Evolutionary conservation across 2,888 invertebrate genomes (phyloP), one percentile per base, ranked within the genome.

Genomic region (Carpatolechia fugitivella): DNA sequence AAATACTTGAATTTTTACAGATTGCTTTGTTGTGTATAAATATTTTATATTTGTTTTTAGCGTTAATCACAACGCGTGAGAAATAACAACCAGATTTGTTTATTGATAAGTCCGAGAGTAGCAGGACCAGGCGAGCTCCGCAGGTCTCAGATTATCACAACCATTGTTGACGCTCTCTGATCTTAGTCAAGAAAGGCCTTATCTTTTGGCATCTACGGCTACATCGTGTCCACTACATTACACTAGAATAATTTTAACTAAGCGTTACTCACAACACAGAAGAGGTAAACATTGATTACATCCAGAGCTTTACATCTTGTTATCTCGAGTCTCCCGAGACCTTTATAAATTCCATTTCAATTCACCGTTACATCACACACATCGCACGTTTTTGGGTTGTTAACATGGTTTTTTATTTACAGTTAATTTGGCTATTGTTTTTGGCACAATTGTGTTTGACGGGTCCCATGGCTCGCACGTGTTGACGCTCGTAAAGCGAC

Each of bases 201-300:
- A 57, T 59, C 63, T 63, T 55, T 60, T 58, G 57, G 61, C 67
- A 78, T 82, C 80, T 80, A 82, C 82, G 62, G 70, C 74, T 73
- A 60, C 69, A 57, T 63, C 57, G 62, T 63, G 65, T 63, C 58
- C 56, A 59, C 58, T 48, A 54, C 68, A 64, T 60, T 54, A 56
- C 65, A 65, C 65, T 65, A 65, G 65, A 74, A 74, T 78, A 76
- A 74, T 70, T 75, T 63, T 66, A 74, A 73, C 73, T 82, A 80
- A 73, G 57, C 60, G 70, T 75, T 79, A 83, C 82, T 89, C 89
- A 89, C 89, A 90, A 90, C 90, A 89, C 90, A 76, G 77, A 78
- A 86, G 90, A 90, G 88, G 88, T 90, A 89, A 86, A 86, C 87
- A 88, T 85, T 85, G 74, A 75, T 66, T 66, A 71, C 68, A 72